Evolutionary conservation across 2,113 vertebrate species (phyloP), one percentile per base, ranked within the genome.

Genomic region (Archocentrus centrarchus): DNA sequence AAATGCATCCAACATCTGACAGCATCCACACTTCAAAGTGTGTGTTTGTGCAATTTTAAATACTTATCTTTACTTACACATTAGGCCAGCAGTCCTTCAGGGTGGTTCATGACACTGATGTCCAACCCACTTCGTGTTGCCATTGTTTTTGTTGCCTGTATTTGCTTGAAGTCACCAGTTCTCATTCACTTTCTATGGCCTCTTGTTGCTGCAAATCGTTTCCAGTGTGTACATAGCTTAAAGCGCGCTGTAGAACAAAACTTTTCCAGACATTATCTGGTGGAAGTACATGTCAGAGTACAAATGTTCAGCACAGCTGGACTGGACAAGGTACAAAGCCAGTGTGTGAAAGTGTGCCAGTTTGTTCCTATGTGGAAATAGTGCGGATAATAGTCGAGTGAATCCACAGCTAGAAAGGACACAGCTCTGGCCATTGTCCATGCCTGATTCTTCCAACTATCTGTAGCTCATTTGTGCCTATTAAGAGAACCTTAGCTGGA

Each of bases 361-460:
- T 39, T 9, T 39, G 37, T 39, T 39, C 37, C 27, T 4, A 1
- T 30, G 14, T 64, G 37, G 11, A 6, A 35, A 35, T 37, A 37
- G 35, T 37, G 35, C 9, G 9, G 37, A 10, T 39, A 10, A 39
- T 9, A 39, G 37, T 39, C 8, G 2, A 64, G 35, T 3, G 3
- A 3, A 8, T 22, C 0, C 18, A 39, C 35, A 63, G 7, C n/a
- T 0, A 64, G 20, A 35, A 0, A 63, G 61, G 35, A 63, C 20
- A 0, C 2, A 9, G 7, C 37, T 22, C 7, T 64, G 11, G n/a
- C 35, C 3, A 1, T 39, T 64, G 11, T 41, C 35, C 3, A 1
- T 22, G 62, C 22, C 7, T 0, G 60, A 62, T 0, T 62, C 18
- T 66, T 37, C 22, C 35, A 20, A 11, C 32, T 39, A 7, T 20